phyloP scores from a whole-genome alignment of 1,140 invertebrate species.

The Drosophila mauritiana region DNA sequence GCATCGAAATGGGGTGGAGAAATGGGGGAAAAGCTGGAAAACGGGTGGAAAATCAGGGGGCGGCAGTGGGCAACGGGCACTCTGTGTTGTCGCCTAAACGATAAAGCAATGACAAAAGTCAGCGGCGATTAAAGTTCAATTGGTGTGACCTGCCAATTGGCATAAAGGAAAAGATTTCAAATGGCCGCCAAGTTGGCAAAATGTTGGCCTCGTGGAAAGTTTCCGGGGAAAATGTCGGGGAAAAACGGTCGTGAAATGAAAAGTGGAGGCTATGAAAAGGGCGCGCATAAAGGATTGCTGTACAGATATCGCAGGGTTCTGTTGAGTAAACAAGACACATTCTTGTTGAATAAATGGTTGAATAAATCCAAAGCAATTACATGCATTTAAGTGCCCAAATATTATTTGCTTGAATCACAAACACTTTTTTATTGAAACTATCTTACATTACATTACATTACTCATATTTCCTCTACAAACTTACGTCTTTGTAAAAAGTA shows the following conservation, averaged over 20 bases:
- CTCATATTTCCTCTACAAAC: too few relatives aligned
- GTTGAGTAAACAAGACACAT: slow-evolving; percentile 16
- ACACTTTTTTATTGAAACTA: too few relatives aligned
- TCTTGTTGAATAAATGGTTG: background rate
- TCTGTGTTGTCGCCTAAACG: slow-evolving; percentile 71
- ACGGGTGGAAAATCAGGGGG: background rate
- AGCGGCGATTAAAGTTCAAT: slow-evolving; percentile 80
- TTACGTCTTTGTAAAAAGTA: too few relatives aligned
- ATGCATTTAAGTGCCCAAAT: too few relatives aligned
- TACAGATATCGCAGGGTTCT: background rate
- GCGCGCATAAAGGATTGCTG: background rate
- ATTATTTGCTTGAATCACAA: background rate
- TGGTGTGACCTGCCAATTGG: slow-evolving; percentile 65
- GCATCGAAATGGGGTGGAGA: too few relatives aligned
- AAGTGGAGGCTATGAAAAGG: slow-evolving; percentile 16
- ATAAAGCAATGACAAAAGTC: slow-evolving; percentile 81
- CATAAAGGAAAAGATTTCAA: slow-evolving; percentile 49
- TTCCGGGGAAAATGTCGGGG: background rate
- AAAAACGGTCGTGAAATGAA: slow-evolving; percentile 7
- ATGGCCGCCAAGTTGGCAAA: slow-evolving; percentile 27
- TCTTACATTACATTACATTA: too few relatives aligned
- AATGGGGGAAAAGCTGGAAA: too few relatives aligned
- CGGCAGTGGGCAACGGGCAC: slow-evolving; percentile 2
- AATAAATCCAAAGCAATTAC: too few relatives aligned
- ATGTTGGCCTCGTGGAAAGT: slow-evolving; percentile 1